Conservation (phyloP, 2,797 vertebrate species). For the Vipera ursinii region DNA sequence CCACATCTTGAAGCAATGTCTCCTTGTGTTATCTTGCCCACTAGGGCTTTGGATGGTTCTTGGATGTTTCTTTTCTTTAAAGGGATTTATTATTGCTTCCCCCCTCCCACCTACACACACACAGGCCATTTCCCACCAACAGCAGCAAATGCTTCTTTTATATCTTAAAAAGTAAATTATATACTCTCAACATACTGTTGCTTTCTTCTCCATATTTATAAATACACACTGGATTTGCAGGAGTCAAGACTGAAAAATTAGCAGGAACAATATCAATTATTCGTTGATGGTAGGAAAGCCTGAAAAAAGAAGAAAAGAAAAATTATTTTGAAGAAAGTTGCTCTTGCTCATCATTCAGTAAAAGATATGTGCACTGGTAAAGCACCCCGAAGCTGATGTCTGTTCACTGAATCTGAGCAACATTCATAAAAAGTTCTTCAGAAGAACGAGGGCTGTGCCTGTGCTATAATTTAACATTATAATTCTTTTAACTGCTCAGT, state of each 20-base stretch:
- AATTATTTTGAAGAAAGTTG: neutral
- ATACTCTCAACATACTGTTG: conserved; percentile 77
- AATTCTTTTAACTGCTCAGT: neutral
- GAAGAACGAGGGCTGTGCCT: neutral
- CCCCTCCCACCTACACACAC: fast-evolving
- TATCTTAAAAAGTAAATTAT: neutral
- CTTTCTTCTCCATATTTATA: conserved; percentile 91
- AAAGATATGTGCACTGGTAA: neutral
- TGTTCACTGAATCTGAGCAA: neutral
- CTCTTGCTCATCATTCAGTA: neutral
- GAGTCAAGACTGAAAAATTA: conserved; percentile 88
- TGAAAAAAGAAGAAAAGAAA: conserved; percentile 53
- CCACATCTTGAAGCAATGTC: neutral
- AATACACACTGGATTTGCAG: conserved; percentile 84
- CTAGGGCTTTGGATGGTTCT: neutral
- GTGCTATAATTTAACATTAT: neutral
- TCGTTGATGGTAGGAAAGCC: conserved; percentile 94
- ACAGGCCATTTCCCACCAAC: neutral
- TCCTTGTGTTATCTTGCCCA: neutral
- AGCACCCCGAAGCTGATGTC: neutral
- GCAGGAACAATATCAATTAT: conserved; percentile 95
- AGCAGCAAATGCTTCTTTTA: neutral
- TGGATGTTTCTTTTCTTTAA: neutral
- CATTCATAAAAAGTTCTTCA: neutral
- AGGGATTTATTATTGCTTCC: neutral